Evolutionary conservation across 2,797 vertebrate genomes (phyloP), one percentile per base, ranked within the genome.

Genomic region (Poecilia velifera): DNA sequence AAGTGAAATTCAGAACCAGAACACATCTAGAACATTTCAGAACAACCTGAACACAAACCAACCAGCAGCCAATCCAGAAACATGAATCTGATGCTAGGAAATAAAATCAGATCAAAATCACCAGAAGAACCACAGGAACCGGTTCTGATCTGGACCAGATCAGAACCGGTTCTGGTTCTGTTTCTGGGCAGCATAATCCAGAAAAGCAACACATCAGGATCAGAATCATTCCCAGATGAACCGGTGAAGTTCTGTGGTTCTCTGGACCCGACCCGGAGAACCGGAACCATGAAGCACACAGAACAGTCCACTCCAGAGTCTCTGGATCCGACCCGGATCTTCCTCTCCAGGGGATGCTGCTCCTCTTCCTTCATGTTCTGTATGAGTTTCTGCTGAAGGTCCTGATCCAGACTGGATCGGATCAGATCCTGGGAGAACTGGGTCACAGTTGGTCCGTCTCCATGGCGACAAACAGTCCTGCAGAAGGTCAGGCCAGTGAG

Each of bases 261-360:
- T 68, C 20, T 12, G 70, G 45, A 28, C 28, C 14, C 1, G 4
- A 36, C 9, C 57, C 20, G 20, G 14, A 68, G 22, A 4, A 18
- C 25, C 36, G 6, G 55, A 53, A 74, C 47, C 72, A 45, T 6
- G 1, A 72, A 84, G 78, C 75, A 73, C 79, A 73, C 68, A 13
- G 0, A 64, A 73, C n/a, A 53, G 8, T 25, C 46, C 22, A 3
- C 10, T 45, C 64, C 41, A 25, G 18, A 59, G 51, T 25, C 13
- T 36, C 9, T 3, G 6, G 49, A 5, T 14, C 22, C 34, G 47
- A 20, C 47, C 47, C 47, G 25, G 25, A 18, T 75, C 13, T 7
- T 53, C 36, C 36, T n/a, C 22, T 6, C 14, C 34, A n/a, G 7
- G 55, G 20, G 31, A 41, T 2, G 36, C 28, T 25, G 20, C 5